phyloP scores from a whole-genome alignment of 2,797 vertebrate genomes.

The Allobates femoralis region DNA sequence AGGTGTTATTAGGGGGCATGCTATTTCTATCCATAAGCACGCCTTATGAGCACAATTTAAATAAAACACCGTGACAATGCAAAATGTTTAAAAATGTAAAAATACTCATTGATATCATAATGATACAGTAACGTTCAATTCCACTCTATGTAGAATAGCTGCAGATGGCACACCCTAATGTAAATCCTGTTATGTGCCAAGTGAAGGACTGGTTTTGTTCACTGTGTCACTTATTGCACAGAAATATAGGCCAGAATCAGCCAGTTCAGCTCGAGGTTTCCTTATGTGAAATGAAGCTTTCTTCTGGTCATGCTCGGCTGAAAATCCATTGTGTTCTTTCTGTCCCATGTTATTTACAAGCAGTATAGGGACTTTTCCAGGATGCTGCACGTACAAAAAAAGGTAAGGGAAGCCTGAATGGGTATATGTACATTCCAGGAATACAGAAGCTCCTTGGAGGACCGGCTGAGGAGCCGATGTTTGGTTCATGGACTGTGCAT shows the following conservation, averaged over 20 bases:
- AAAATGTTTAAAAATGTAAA: too few species aligned
- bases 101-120: too few species aligned
- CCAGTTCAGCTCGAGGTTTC: slow-evolving; percentile 17
- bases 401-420: neutral
- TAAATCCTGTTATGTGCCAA: neutral
- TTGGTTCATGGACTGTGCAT: slow-evolving; percentile 52
- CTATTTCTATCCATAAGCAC: too few species aligned
- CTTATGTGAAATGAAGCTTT: slow-evolving; percentile 27
- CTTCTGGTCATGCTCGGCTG: slow-evolving; percentile 26
- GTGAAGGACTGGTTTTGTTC: neutral
- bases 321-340: slow-evolving; percentile 14
- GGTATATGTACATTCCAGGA: slow-evolving; percentile 56
- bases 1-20: too few species aligned
- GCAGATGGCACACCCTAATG: too few species aligned
- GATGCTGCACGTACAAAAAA: slow-evolving; percentile 66
- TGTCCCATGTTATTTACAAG: neutral
- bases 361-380: slow-evolving; percentile 50
- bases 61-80: too few species aligned
- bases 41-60: too few species aligned
- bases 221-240: slow-evolving; percentile 59
- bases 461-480: neutral
- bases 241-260: slow-evolving; percentile 39
- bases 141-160: too few species aligned
- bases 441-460: slow-evolving; percentile 26
- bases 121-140: too few species aligned